phyloP scores from a whole-genome alignment of 2,888 invertebrate species.

The Camponotus fellah region DNA sequence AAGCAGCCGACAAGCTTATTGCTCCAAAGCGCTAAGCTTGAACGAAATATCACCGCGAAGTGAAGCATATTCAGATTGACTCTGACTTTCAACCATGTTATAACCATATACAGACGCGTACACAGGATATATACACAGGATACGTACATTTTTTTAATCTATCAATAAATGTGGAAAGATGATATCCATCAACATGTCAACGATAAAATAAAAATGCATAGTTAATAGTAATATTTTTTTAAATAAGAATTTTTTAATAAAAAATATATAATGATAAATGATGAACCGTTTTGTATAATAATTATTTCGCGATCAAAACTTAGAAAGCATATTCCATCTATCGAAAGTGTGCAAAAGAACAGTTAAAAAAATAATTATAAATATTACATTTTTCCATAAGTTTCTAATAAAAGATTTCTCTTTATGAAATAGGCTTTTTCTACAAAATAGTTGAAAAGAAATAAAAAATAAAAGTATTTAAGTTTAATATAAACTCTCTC shows the following conservation, averaged over 20 bases:
- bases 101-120: background rate
- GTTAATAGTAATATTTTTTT: background rate
- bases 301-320: background rate
- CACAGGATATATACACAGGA: too few species aligned
- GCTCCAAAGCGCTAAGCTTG: constrained; percentile 18
- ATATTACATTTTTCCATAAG: constrained; percentile 4
- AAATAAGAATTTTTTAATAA: background rate
- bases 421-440: background rate
- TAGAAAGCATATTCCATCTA: background rate
- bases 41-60: constrained; percentile 20
- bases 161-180: background rate
- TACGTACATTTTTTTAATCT: background rate
- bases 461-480: background rate
- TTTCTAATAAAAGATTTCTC: background rate
- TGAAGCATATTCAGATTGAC: background rate
- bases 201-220: background rate
- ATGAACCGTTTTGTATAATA: background rate
- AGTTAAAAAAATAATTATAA: constrained; percentile 4
- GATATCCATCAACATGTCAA: background rate
- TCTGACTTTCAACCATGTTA: constrained; percentile 21
- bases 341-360: background rate
- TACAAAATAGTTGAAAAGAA: background rate
- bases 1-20: constrained; percentile 44
- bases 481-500: background rate
- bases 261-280: background rate